phyloP scores from a whole-genome alignment of 2,113 vertebrate genomes.

The Sebastes schlegelii region DNA sequence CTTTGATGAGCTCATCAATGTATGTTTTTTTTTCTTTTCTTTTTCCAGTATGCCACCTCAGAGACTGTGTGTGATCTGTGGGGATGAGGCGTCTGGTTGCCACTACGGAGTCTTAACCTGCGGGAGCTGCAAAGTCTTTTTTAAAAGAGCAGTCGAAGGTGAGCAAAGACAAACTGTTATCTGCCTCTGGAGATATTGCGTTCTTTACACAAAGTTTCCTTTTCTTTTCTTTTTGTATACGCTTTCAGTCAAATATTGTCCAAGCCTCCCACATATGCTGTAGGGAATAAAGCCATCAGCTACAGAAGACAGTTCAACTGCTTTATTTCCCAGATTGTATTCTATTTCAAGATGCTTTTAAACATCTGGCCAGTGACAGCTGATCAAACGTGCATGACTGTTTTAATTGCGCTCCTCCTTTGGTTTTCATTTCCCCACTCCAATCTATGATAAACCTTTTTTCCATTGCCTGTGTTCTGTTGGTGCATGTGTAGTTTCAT shows the following conservation, averaged over 20 bases:
- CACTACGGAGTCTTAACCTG: conserved; percentile 98
- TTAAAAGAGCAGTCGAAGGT: conserved; percentile 99
- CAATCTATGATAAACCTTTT: background rate
- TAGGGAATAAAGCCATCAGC: background rate
- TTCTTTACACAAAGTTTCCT: background rate
- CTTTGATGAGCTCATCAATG: background rate
- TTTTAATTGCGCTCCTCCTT: background rate
- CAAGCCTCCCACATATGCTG: background rate
- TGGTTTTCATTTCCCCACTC: conserved; percentile 1
- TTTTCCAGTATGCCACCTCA: conserved; percentile 88
- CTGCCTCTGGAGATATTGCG: background rate
- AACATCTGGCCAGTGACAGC: background rate
- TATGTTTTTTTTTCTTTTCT: background rate
- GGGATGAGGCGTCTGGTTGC: conserved; percentile 97
- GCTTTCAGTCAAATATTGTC: background rate
- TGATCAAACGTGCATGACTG: conserved; percentile 2
- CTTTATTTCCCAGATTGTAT: background rate
- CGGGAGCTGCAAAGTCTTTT: conserved; percentile 99
- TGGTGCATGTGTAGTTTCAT: background rate
- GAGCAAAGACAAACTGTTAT: conserved; percentile 39
- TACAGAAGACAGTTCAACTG: background rate
- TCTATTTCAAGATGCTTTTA: background rate
- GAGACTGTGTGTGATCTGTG: conserved; percentile 95
- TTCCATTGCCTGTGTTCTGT: background rate
- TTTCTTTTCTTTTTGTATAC: background rate